A percentile compares a stretch with the other conserved stretches of the same genome.
Evolutionary conservation across 2,113 vertebrate species (phyloP).

Genomic region (Herpetotheres cachinnans): DNA sequence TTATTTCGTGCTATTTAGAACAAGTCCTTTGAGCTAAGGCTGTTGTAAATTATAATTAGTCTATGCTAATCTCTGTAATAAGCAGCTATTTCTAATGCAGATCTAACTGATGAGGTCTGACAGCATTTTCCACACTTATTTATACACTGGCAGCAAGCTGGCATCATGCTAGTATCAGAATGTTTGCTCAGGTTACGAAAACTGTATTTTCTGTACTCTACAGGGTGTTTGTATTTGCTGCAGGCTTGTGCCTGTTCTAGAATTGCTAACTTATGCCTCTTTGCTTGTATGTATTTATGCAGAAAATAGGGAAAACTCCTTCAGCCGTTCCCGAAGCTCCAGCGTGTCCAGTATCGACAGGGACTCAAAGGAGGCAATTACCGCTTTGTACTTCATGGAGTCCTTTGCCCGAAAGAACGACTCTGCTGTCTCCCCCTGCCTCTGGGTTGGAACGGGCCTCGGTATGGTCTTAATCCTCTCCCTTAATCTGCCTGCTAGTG

Average conservation of each 20-base stretch:
- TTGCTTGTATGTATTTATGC: constrained; percentile 4
- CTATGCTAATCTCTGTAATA: constrained; percentile 54
- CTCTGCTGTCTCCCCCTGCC: constrained; percentile 81
- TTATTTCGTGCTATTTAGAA: constrained; percentile 56
- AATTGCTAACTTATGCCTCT: neutral
- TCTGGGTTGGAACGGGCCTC: constrained; percentile 96
- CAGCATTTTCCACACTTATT: constrained; percentile 16
- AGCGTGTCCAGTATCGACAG: constrained; percentile 97
- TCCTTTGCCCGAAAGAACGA: constrained; percentile 89
- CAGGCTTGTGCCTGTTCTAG: neutral
- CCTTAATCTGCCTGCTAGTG: constrained; percentile 84
- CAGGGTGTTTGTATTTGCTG: neutral
- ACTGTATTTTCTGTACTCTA: neutral
- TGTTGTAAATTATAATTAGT: constrained; percentile 59
- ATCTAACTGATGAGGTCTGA: constrained; percentile 45
- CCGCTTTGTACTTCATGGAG: constrained; percentile 91
- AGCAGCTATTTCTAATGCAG: constrained; percentile 54
- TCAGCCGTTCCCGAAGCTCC: constrained; percentile 95
- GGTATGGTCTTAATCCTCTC: constrained; percentile 90
- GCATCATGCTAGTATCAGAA: neutral
- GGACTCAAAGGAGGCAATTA: constrained; percentile 93
- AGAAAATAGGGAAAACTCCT: constrained; percentile 95
- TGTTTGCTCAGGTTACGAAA: neutral
- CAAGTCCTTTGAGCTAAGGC: constrained; percentile 54
- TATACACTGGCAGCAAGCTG: neutral